These are phyloP conservation scores for Vireo griseus DNA, from an alignment of 2,797 vertebrate species.

Conservation along the genomic window DNA sequence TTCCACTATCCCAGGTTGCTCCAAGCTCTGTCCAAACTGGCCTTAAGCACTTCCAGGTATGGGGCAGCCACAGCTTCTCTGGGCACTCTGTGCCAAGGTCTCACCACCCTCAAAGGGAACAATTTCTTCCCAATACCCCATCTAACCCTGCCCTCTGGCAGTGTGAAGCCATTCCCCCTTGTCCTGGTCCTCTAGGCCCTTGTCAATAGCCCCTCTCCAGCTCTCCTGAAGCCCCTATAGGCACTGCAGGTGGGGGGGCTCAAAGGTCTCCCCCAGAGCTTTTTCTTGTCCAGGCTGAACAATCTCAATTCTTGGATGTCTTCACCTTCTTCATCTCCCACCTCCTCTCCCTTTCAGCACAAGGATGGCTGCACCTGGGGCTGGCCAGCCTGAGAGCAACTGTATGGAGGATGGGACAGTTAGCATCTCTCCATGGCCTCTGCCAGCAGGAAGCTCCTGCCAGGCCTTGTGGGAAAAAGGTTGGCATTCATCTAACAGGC, in stretches of 20 bases:
- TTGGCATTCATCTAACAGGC: neutral
- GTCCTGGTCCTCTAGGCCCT: neutral
- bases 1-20: neutral
- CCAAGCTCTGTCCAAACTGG: neutral
- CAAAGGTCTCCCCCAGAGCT: neutral
- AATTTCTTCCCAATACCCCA: neutral
- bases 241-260: rapidly evolving
- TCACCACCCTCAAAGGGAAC: neutral
- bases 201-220: neutral
- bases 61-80: neutral
- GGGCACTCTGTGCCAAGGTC: neutral
- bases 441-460: neutral
- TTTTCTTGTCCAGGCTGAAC: neutral
- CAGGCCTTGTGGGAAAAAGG: neutral
- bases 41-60: neutral
- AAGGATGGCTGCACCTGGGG: neutral
- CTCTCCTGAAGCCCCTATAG: neutral
- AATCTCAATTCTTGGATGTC: neutral
- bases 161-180: neutral
- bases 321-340: neutral
- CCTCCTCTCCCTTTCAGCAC: neutral
- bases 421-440: neutral
- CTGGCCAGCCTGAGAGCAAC: neutral
- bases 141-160: neutral
- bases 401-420: neutral